Evolutionary conservation across 2,888 invertebrate genomes (phyloP).

Genomic region (Drosophila falleni): DNA sequence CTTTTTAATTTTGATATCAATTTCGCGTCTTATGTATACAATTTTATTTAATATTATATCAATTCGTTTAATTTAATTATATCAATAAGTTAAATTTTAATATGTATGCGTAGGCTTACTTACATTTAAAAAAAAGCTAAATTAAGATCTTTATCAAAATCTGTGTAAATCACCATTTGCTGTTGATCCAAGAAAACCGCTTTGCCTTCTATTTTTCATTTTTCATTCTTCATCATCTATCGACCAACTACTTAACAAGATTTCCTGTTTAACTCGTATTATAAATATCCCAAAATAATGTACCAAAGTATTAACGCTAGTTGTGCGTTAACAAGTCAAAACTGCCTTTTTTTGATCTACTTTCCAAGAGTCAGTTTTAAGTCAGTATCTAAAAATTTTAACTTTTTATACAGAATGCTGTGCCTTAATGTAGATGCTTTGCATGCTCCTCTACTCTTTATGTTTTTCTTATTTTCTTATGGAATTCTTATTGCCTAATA

Average conservation of each 20-base stretch:
- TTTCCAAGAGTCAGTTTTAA: conserved; percentile 1
- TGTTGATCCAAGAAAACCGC: conserved; percentile 51
- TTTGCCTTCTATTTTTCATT: background rate
- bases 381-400: conserved; percentile 34
- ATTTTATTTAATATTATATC: conserved; percentile 38
- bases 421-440: conserved; percentile 73
- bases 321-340: conserved; percentile 40
- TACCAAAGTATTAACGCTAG: conserved; percentile 37
- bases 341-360: conserved; percentile 4
- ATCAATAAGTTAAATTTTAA: conserved; percentile 31
- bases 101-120: conserved; percentile 55
- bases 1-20: conserved; percentile 75
- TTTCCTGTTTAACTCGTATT: conserved; percentile 8
- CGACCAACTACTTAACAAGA: conserved; percentile 18
- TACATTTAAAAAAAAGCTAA: conserved; percentile 62
- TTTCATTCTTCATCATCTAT: background rate
- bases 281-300: conserved; percentile 24
- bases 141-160: conserved; percentile 62
- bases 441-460: conserved; percentile 58
- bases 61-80: conserved; percentile 25
- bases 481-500: conserved; percentile 44
- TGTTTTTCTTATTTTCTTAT: conserved; percentile 44
- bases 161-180: conserved; percentile 75
- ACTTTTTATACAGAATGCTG: conserved; percentile 62
- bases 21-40: conserved; percentile 69